These are phyloP conservation scores for Meiosimyza decipiens DNA, from an alignment of 2,888 invertebrate species.

Conservation along the genomic window DNA sequence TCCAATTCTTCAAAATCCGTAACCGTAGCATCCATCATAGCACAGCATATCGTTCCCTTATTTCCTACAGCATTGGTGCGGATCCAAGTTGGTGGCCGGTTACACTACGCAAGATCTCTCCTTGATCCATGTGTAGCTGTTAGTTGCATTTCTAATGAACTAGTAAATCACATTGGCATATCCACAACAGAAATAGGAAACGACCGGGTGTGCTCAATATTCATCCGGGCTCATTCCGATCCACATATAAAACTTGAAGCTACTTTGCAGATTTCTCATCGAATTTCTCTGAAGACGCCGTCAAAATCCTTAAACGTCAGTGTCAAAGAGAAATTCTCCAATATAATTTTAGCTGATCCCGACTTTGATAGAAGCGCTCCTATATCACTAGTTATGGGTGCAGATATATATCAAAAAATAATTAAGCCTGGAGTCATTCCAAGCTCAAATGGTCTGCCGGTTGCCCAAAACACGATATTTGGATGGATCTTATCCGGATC, in stretches of 20 bases:
- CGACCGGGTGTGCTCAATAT: background rate
- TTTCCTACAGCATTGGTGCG: too few species aligned
- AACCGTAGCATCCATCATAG: too few species aligned
- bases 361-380: background rate
- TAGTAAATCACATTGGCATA: too few species aligned
- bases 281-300: background rate
- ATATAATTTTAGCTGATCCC: background rate
- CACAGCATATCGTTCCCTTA: too few species aligned
- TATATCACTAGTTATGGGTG: background rate
- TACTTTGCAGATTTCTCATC: too few species aligned
- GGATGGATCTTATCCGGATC: too few species aligned
- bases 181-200: too few species aligned
- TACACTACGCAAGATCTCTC: too few species aligned
- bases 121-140: background rate
- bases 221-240: background rate
- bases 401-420: background rate
- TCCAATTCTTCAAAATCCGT: too few species aligned
- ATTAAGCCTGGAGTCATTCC: slow-evolving; percentile 14
- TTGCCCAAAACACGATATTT: slow-evolving; percentile 1
- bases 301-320: background rate
- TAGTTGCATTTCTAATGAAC: too few species aligned
- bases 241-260: background rate
- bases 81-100: too few species aligned
- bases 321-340: background rate
- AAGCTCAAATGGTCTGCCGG: slow-evolving; percentile 4